Percentiles rank a stretch among this genome's conserved stretches.
These are phyloP conservation scores for Rhodeus uyekii DNA, from an alignment of 2,797 vertebrate species.

Conservation along the genomic window DNA sequence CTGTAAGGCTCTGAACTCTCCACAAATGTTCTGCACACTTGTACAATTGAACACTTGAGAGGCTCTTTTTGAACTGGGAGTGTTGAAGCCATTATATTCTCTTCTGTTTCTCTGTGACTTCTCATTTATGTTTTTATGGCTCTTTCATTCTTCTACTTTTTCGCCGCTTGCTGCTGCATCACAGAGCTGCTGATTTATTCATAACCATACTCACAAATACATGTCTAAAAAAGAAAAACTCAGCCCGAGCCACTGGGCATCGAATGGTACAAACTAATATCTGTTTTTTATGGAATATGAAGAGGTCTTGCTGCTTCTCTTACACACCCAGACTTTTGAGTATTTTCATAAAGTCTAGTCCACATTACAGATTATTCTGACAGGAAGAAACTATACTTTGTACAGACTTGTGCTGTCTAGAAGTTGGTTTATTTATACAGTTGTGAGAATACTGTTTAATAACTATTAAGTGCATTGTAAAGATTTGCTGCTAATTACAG, in stretches of 20 bases:
- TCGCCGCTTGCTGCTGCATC: background rate
- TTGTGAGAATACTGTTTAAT: background rate
- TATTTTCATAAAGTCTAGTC: too few relatives aligned
- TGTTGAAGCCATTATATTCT: conserved; percentile 2
- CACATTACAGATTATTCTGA: background rate
- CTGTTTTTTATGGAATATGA: background rate
- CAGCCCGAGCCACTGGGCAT: background rate
- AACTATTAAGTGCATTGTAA: background rate
- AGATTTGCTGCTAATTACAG: background rate
- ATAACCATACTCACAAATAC: background rate
- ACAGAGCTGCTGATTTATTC: conserved; percentile 23
- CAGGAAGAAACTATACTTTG: background rate
- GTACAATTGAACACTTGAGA: conserved; percentile 17
- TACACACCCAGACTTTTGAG: background rate
- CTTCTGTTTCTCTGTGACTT: conserved; percentile 26
- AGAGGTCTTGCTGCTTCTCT: background rate
- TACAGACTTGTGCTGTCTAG: background rate
- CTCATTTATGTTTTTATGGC: conserved; percentile 14
- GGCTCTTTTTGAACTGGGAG: background rate
- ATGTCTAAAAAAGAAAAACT: background rate
- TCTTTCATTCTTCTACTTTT: background rate
- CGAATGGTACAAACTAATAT: background rate
- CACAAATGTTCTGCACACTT: background rate
- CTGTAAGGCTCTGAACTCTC: background rate
- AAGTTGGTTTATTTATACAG: background rate